Evolutionary conservation across 2,888 invertebrate species (phyloP), one percentile per base, ranked within the genome.

Genomic region (Melanostoma mellinum): DNA sequence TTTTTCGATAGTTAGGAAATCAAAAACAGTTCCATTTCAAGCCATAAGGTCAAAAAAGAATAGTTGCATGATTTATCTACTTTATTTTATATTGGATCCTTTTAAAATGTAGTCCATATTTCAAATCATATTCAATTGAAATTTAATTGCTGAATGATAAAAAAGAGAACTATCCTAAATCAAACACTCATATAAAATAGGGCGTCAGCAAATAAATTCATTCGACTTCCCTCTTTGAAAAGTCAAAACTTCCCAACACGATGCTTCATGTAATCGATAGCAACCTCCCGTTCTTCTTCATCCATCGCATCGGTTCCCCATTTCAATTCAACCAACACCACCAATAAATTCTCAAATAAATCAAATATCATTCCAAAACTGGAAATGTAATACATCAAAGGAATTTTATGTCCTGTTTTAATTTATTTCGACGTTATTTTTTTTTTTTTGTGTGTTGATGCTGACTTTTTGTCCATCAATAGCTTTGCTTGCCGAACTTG

Each of bases 361-460:
- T 80, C 80, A 76, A 76, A 80, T 76, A 80, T 80, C 75, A 80
- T 80, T 75, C 53, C 75, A 65, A 76, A 76, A 69, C 76, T 61
- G 53, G 56, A 80, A 75, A 80, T 58, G 80, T 75, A 69, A 55
- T 80, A 71, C 75, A 63, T 80, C 80, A 80, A 80, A 80, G 56
- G 75, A 80, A 71, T 80, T 80, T 75, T 65, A 69, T 76, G 71
- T 65, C 71, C 58, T 71, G 52, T 69, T 80, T 80, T 80, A 80
- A 80, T 80, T 80, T 80, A 76, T 80, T 71, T 80, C 20, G 63
- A 63, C 42, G 48, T 74, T 48, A 38, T 36, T 60, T 20, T 6
- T 48, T 35, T 72, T 33, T 30, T 35, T 55, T 36, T 33, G 32
- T 52, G 10, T 50, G n/a, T 38, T 30, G 42, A 46, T 56, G 35